A percentile compares a stretch with the other conserved stretches of the same genome.
phyloP scores from a whole-genome alignment of 2,888 invertebrate genomes.

The Onthophagus sagittarius region DNA sequence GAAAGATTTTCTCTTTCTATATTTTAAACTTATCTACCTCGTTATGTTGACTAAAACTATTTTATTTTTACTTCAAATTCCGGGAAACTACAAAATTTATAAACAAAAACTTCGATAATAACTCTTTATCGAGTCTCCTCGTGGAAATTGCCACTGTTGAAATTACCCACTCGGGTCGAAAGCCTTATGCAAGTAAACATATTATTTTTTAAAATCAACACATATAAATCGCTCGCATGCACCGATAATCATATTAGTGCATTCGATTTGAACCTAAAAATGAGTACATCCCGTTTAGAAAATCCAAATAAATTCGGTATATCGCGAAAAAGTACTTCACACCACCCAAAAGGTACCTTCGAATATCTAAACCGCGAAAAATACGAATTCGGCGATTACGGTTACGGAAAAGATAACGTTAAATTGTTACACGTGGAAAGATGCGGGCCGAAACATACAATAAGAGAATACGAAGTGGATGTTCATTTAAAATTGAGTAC shows the following conservation, averaged over 20 bases:
- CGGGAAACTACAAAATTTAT: no score
- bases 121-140: no score
- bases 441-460: slow-evolving; percentile 62
- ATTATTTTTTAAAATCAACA: background rate
- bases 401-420: slow-evolving; percentile 72
- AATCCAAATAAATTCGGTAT: background rate
- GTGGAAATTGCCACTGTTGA: no score
- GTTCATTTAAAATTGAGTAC: slow-evolving; percentile 67
- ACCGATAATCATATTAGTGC: background rate
- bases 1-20: background rate
- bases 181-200: background rate
- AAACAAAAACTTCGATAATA: no score
- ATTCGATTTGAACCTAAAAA: background rate
- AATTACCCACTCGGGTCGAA: no score
- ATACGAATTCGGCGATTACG: slow-evolving; percentile 61
- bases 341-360: slow-evolving; percentile 8
- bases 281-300: background rate
- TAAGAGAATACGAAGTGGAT: slow-evolving; percentile 73
- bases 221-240: background rate
- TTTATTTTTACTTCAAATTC: no score
- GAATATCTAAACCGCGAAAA: slow-evolving; percentile 32
- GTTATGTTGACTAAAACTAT: background rate
- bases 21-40: background rate
- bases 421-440: slow-evolving; percentile 69
- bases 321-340: background rate